Conservation (phyloP, 2,113 vertebrate species). For the Triplophysa siluroides region DNA sequence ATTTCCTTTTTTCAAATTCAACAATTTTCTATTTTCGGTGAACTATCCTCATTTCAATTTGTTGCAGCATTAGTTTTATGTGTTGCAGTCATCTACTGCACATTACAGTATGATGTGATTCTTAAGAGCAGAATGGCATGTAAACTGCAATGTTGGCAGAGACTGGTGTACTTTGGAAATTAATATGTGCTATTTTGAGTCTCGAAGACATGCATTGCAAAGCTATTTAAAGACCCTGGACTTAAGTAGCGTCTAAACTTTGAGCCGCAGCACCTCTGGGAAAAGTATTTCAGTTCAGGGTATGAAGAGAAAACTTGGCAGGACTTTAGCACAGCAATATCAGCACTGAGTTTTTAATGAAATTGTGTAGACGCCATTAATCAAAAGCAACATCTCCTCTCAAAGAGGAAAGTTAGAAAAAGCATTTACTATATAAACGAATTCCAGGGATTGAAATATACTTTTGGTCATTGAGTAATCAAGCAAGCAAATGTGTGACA, state of each 20-base stretch:
- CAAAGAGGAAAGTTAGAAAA: background rate
- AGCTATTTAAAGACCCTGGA: background rate
- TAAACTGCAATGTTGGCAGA: slow-evolving; percentile 9
- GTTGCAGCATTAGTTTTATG: background rate
- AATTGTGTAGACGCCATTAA: background rate
- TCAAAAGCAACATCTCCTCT: slow-evolving; percentile 10
- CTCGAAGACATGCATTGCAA: background rate
- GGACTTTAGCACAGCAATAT: background rate
- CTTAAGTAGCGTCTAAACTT: background rate
- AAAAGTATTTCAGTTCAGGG: background rate
- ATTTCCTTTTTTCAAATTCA: too few relatives aligned
- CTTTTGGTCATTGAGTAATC: too few relatives aligned
- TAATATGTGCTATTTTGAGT: background rate
- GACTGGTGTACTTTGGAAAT: background rate
- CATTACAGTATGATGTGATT: background rate
- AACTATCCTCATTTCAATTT: background rate
- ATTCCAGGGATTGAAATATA: slow-evolving; percentile 5
- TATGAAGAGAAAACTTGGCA: background rate
- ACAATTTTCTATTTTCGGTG: too few relatives aligned
- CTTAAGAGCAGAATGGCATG: background rate
- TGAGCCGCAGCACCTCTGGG: background rate
- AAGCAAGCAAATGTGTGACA: too few relatives aligned
- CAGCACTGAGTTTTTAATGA: slow-evolving; percentile 3
- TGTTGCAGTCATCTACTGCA: slow-evolving; percentile 25
- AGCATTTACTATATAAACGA: background rate